phyloP scores from a whole-genome alignment of 2,113 vertebrate genomes.

The Stigmatopora nigra region DNA sequence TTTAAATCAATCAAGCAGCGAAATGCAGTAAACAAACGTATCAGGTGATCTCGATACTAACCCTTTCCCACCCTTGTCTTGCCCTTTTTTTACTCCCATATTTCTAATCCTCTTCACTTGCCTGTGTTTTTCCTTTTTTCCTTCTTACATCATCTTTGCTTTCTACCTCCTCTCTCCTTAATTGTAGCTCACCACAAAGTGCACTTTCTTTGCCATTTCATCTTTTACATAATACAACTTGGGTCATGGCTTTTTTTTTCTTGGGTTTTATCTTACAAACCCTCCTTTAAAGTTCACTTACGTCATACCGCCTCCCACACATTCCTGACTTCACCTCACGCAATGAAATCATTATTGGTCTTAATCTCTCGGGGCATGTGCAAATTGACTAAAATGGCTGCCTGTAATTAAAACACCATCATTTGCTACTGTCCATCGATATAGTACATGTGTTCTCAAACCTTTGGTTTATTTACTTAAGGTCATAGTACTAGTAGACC shows the following conservation, averaged over 20 bases:
- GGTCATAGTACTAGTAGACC: neutral
- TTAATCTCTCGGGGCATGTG: neutral
- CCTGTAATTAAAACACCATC: neutral
- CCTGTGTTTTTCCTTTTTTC: constrained; percentile 9
- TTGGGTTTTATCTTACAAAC: neutral
- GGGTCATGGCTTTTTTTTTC: constrained; percentile 3
- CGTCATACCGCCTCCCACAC: neutral
- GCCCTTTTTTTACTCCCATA: neutral
- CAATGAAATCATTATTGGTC: neutral
- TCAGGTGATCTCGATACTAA: constrained; percentile 16
- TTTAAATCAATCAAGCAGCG: constrained; percentile 30
- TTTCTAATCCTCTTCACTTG: constrained; percentile 20
- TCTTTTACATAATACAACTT: constrained; percentile 17
- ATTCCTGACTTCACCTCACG: constrained; percentile 12
- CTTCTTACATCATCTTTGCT: constrained; percentile 6
- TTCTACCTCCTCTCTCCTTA: constrained; percentile 11
- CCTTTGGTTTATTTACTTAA: neutral
- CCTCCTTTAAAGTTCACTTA: neutral
- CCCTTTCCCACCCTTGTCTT: constrained; percentile 16
- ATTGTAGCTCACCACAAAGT: constrained; percentile 9
- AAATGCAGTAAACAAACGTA: constrained; percentile 21
- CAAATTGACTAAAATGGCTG: neutral
- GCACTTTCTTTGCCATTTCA: constrained; percentile 12
- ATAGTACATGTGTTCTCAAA: neutral
- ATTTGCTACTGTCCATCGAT: neutral